Evolutionary conservation across 2,113 vertebrate species (phyloP).

Genomic region (Mormyrus lacerda): DNA sequence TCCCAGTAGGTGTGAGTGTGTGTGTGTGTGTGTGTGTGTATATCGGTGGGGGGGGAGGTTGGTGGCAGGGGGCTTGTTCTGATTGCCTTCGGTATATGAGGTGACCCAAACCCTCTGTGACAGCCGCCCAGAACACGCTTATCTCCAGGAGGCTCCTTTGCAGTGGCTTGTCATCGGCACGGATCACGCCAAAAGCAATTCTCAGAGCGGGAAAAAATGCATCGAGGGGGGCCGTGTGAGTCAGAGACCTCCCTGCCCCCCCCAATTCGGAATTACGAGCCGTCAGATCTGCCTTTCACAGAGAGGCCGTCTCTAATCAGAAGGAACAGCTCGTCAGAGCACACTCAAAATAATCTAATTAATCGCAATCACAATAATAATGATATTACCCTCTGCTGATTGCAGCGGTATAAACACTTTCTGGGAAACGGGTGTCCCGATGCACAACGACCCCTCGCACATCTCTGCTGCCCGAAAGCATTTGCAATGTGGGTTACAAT

Average conservation of each 20-base stretch:
- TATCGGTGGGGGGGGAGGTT: neutral
- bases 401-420: conserved; percentile 6
- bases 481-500: neutral
- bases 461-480: neutral
- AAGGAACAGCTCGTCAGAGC: conserved; percentile 59
- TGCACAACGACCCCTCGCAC: neutral
- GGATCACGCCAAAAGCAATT: neutral
- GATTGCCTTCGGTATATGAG: neutral
- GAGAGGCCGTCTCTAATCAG: conserved; percentile 60
- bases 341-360: conserved; percentile 63
- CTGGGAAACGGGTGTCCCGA: neutral
- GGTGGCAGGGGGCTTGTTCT: neutral
- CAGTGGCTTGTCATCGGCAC: neutral
- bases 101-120: neutral
- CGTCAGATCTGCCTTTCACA: conserved; percentile 54
- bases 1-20: neutral
- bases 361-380: conserved; percentile 59
- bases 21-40: neutral
- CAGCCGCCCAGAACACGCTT: neutral
- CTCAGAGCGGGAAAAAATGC: neutral
- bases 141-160: neutral
- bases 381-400: conserved; percentile 43
- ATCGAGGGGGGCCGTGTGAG: neutral
- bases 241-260: neutral
- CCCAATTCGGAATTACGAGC: conserved; percentile 31